These are phyloP conservation scores for Anastrepha obliqua DNA, from an alignment of 1,140 invertebrate genomes.

Conservation along the genomic window DNA sequence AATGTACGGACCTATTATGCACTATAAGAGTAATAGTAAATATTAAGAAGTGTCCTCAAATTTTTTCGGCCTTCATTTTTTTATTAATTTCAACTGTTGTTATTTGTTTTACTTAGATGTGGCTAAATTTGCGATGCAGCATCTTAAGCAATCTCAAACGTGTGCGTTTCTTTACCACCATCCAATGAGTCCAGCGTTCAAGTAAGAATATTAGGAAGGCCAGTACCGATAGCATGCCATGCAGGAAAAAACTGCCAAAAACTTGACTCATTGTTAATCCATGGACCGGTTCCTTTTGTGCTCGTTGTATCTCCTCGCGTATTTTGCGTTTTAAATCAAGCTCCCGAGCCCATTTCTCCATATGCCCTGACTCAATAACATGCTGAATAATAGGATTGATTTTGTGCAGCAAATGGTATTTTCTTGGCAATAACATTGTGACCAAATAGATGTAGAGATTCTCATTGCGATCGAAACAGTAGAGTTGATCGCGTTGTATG, in stretches of 20 bases:
- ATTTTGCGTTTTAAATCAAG: conserved; percentile 68
- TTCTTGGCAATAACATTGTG: conserved; percentile 69
- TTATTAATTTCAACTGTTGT: no score
- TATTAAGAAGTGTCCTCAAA: no score
- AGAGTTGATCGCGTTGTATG: conserved; percentile 64
- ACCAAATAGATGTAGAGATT: conserved; percentile 69
- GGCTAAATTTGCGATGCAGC: conserved; percentile 59
- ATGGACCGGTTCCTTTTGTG: conserved; percentile 64
- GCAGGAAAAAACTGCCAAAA: conserved; percentile 64
- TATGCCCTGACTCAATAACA: conserved; percentile 70
- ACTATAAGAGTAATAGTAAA: no score
- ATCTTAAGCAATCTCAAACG: conserved; percentile 58
- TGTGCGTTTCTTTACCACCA: conserved; percentile 58
- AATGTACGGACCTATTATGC: no score
- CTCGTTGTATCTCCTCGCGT: conserved; percentile 63
- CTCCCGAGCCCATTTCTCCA: conserved; percentile 71
- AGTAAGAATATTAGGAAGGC: conserved; percentile 61
- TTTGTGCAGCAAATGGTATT: conserved; percentile 68
- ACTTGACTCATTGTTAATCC: conserved; percentile 64
- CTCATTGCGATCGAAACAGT: conserved; percentile 68
- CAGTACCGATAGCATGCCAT: conserved; percentile 59
- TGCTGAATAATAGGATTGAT: conserved; percentile 70
- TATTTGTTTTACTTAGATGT: background rate
- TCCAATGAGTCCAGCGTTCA: conserved; percentile 60
- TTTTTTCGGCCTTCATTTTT: no score